Conservation (phyloP, 2,113 vertebrate genomes). For the Redunca redunca region DNA sequence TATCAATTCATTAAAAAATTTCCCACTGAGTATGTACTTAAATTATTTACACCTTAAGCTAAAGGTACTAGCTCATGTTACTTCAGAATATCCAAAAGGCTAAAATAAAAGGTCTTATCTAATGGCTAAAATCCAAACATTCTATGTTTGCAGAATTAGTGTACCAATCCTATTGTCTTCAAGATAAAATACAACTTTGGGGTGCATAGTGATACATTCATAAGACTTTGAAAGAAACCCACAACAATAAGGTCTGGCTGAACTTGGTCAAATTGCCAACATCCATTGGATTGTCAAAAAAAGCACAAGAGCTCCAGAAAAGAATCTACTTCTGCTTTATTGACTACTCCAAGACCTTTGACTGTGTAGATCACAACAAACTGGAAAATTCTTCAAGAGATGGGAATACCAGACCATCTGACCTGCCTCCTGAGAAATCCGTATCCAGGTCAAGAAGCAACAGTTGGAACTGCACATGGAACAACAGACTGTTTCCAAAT, state of each 20-base stretch:
- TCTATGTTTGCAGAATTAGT: neutral
- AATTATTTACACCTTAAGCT: conserved; percentile 9
- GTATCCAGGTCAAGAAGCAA: neutral
- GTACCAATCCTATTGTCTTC: neutral
- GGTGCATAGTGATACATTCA: neutral
- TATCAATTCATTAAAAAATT: neutral
- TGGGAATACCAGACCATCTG: neutral
- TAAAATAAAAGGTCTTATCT: neutral
- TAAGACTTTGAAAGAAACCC: neutral
- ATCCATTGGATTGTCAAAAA: neutral
- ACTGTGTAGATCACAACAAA: neutral
- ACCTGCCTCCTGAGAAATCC: neutral
- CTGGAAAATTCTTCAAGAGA: neutral
- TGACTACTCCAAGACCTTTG: neutral
- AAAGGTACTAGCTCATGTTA: neutral
- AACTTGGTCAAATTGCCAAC: neutral
- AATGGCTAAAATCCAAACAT: neutral
- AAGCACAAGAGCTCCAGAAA: neutral
- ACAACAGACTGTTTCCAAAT: neutral
- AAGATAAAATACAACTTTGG: neutral
- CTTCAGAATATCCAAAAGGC: neutral
- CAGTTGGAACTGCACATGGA: neutral
- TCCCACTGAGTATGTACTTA: neutral
- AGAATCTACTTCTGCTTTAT: neutral
- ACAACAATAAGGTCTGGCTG: neutral